Evolutionary conservation across 1,140 invertebrate species (phyloP).

Genomic region (Pachyrhynchus sulphureomaculatus): DNA sequence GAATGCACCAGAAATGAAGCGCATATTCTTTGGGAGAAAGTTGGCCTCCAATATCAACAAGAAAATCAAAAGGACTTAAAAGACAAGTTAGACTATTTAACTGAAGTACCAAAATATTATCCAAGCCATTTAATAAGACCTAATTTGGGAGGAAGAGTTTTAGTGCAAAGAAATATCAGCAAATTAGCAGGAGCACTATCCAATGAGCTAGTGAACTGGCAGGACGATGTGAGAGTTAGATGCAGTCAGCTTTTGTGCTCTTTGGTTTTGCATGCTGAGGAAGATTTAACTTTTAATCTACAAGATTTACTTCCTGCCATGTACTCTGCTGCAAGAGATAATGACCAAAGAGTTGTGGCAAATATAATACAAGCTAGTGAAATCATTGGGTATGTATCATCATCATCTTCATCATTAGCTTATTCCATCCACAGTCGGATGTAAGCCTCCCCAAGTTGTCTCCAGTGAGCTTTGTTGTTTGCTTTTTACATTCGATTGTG

Average conservation of each 20-base stretch:
- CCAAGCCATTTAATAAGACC: slow-evolving; percentile 62
- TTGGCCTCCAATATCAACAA: slow-evolving; percentile 66
- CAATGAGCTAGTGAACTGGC: slow-evolving; percentile 73
- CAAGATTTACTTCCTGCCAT: slow-evolving; percentile 61
- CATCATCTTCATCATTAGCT: no score
- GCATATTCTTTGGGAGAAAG: slow-evolving; percentile 63
- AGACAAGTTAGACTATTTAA: slow-evolving; percentile 70
- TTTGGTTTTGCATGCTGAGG: slow-evolving; percentile 68
- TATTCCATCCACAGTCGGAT: no score
- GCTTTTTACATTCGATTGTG: no score
- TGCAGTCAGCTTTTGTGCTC: slow-evolving; percentile 71
- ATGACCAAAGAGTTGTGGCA: slow-evolving; percentile 60
- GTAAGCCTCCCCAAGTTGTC: no score
- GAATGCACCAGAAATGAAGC: slow-evolving; percentile 62
- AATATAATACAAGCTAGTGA: slow-evolving; percentile 54
- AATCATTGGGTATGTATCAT: slow-evolving; percentile 30
- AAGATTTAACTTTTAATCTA: slow-evolving; percentile 66
- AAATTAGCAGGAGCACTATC: slow-evolving; percentile 66
- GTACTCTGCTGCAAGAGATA: slow-evolving; percentile 61
- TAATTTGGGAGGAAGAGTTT: slow-evolving; percentile 71
- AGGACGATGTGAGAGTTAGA: slow-evolving; percentile 67
- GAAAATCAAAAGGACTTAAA: slow-evolving; percentile 79
- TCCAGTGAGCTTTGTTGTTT: no score
- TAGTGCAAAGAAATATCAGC: slow-evolving; percentile 68
- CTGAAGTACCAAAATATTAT: slow-evolving; percentile 62